Evolutionary conservation across 92 coral and sea anemone genomes (phyloP), one percentile per base, ranked within the genome.

Genomic region (Galaxea fascicularis): DNA sequence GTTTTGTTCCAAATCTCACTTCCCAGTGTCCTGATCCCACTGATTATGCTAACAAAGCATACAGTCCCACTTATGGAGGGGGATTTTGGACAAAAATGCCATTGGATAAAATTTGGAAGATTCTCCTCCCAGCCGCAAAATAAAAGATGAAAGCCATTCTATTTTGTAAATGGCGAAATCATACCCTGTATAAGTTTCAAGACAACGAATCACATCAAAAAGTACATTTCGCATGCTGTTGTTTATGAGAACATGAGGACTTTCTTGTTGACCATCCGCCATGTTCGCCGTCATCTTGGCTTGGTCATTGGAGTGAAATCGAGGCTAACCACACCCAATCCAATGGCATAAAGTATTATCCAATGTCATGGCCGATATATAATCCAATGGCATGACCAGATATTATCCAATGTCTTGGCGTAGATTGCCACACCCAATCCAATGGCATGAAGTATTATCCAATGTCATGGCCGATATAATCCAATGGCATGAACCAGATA

Each of bases 101-200:
- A n/a, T n/a, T 63, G 30, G 0, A 5, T 63, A 28, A 7, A 8
- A 9, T 29, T n/a, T 22, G n/a, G n/a, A n/a, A n/a, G n/a, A 71
- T 64, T 10, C 58, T 53, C 86, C 86, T 21, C 86, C 78, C 17
- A 52, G 77, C 78, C 86, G 52, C 22, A 82, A 46, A 82, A 82
- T 31, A 25, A 82, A 47, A 11, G 68, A 80, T 35, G 65, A 69
- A 82, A 54, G 57, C 65, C 57, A 52, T 66, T n/a, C n/a, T n/a
- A n/a, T n/a, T n/a, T n/a, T n/a, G n/a, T n/a, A n/a, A n/a, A n/a
- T n/a, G n/a, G n/a, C n/a, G n/a, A n/a, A 82, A 82, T 82, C 86
- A 57, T 46, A 64, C 22, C 16, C 78, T 71, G 76, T 14, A 71
- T 46, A 6, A 1, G 18, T 31, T 24, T 3, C 70, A 30, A 70